Percentiles rank a stretch among this genome's conserved stretches.
Evolutionary conservation across 1,140 invertebrate genomes (phyloP).

Genomic region (Brachionus rubens): DNA sequence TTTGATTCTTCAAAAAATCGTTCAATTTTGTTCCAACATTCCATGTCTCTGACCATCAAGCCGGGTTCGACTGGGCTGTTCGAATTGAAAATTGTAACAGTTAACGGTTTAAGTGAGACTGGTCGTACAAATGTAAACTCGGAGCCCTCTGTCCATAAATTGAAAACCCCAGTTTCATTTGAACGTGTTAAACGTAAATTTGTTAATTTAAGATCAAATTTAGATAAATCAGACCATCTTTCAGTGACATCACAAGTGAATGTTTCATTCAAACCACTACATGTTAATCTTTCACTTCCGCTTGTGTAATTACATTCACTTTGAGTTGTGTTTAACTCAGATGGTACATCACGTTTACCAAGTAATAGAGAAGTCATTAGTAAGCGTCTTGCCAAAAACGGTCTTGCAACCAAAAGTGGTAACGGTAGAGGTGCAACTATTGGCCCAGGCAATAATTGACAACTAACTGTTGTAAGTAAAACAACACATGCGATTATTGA

Average conservation of each 20-base stretch:
- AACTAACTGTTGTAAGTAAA: too few species aligned
- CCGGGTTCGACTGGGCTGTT: neutral
- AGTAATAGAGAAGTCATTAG: neutral
- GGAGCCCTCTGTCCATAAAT: neutral
- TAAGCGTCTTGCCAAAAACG: neutral
- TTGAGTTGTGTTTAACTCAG: neutral
- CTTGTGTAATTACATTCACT: neutral
- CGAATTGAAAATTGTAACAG: conserved; percentile 10
- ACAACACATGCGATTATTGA: too few species aligned
- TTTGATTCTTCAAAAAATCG: neutral
- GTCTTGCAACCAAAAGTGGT: neutral
- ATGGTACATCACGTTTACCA: neutral
- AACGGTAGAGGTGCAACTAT: neutral
- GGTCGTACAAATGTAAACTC: neutral
- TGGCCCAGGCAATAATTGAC: neutral
- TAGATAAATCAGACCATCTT: neutral
- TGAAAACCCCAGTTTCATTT: neutral
- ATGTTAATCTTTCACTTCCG: neutral
- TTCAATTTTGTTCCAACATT: conserved; percentile 2
- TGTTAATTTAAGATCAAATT: neutral
- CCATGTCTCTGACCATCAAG: neutral
- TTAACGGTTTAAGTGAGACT: neutral
- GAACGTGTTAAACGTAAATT: neutral
- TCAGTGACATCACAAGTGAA: neutral
- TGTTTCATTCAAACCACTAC: neutral